A percentile compares a stretch with the other conserved stretches of the same genome.
phyloP scores from a whole-genome alignment of 2,113 vertebrate species.

The Silurus glanis region DNA sequence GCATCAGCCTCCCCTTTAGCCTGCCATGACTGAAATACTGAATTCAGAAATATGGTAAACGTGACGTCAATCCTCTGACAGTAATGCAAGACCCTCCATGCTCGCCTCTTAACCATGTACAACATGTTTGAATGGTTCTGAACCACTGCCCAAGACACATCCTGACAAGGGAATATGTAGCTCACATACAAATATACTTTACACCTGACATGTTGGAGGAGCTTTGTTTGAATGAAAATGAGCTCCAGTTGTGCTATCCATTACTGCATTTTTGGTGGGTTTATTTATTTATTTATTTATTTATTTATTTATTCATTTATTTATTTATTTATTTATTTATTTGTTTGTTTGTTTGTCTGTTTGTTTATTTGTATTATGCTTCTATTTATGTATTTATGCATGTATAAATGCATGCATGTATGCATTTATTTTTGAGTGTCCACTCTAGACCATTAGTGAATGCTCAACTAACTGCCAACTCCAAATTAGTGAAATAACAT shows the following conservation, averaged over 20 bases:
- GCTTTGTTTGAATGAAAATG: constrained; percentile 60
- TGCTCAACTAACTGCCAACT: not conserved
- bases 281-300: not conserved
- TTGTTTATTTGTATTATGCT: constrained; percentile 1
- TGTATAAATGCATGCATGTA: too few species aligned
- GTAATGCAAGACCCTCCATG: constrained; percentile 72
- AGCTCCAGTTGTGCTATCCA: not conserved
- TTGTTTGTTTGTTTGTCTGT: not conserved
- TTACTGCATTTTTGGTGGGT: not conserved
- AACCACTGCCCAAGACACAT: constrained; percentile 75
- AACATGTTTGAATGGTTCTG: constrained; percentile 73
- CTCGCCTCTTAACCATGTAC: constrained; percentile 73
- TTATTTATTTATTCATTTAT: not conserved
- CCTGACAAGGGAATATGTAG: constrained; percentile 75
- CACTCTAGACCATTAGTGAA: not conserved
- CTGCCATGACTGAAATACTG: constrained; percentile 73
- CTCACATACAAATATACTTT: constrained; percentile 72
- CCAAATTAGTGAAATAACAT: not conserved
- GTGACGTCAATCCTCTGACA: constrained; percentile 69
- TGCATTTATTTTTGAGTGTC: not conserved
- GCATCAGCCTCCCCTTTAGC: constrained; percentile 74
- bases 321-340: not conserved
- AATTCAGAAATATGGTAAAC: constrained; percentile 77
- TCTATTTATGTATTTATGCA: too few species aligned
- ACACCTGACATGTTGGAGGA: constrained; percentile 71